Base-by-base conservation (phyloP, 2,113 vertebrate species). In the Polypterus bichir region DNA sequence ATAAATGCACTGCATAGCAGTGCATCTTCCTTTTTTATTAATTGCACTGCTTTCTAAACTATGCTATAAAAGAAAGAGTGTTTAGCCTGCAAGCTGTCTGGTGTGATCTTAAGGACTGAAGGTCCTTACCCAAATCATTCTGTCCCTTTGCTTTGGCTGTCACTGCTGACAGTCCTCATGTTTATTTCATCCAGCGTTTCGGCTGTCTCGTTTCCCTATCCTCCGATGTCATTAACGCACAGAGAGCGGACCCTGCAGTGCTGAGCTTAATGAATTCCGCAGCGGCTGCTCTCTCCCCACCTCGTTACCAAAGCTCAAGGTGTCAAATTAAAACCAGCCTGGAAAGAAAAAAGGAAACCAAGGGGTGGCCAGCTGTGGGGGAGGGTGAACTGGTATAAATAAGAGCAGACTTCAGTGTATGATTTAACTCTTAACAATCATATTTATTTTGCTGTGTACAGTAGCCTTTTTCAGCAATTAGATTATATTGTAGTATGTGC, bases 181-280 rank as follows among this genome's bases (percentile, higher is more conserved):
- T 97, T 97, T 97, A 92, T 97, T 97, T 95, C 91, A 97, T 97
- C 86, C 76, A 62, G 86, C 74, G 85, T 85, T 83, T 81, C 76
- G 82, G 79, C 91, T 89, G 87, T 91, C 91, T 91, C 81, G 82
- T 90, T 91, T 89, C 90, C 88, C 86, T 88, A 88, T 81, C 88
- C 92, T 90, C 89, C 88, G 83, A 91, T 92, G 91, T 97, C 93
- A 93, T 95, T 97, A 97, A 86, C 87, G 85, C 47, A 69, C 77
- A 67, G 80, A 91, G 89, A 89, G 87, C 84, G 76, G 88, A 89
- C 87, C 90, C 90, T 86, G 88, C 90, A 87, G 88, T 87, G 85
- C 83, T 76, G 81, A 81, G 82, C 85, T 87, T 97, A 94, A 97
- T 97, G 91, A 97, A 94, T 93, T 95, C 93, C 92, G 71, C 92